phyloP scores from a whole-genome alignment of 2,797 vertebrate species.

The Gymnothorax javanicus region DNA sequence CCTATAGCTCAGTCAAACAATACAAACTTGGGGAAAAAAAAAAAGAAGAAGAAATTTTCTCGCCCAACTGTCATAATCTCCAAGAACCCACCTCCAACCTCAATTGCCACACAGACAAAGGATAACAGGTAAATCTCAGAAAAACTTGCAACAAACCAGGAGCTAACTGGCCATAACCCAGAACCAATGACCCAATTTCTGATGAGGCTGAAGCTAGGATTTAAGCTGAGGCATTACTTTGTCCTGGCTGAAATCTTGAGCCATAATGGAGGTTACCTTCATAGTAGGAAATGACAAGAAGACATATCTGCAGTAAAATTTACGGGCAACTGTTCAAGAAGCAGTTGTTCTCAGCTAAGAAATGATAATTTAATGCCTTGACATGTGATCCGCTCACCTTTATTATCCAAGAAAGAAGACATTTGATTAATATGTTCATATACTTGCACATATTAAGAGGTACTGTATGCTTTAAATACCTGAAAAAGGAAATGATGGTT shows the following conservation, averaged over 20 bases:
- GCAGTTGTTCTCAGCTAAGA: conserved; percentile 23
- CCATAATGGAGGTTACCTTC: not conserved
- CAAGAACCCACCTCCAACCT: not conserved
- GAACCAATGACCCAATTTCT: not conserved
- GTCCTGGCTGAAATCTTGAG: not conserved
- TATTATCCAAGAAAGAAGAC: not conserved
- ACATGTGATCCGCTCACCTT: conserved; percentile 42
- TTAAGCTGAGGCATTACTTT: not conserved
- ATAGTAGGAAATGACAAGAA: too few relatives aligned
- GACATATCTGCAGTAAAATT: not conserved
- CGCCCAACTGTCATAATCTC: not conserved
- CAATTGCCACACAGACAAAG: conserved; percentile 10
- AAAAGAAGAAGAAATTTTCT: not conserved
- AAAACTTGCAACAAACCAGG: not conserved
- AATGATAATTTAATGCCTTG: conserved; percentile 51
- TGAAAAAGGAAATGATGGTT: too few relatives aligned
- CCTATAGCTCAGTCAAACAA: conserved; percentile 66
- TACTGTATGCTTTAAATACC: not conserved
- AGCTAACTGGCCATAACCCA: not conserved
- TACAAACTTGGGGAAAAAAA: conserved; percentile 80
- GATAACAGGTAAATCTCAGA: not conserved
- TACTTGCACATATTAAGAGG: not conserved
- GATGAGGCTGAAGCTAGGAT: not conserved
- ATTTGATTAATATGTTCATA: not conserved
- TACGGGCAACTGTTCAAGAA: not conserved